These are phyloP conservation scores for Empis livida DNA, from an alignment of 2,888 invertebrate genomes.

Conservation along the genomic window DNA sequence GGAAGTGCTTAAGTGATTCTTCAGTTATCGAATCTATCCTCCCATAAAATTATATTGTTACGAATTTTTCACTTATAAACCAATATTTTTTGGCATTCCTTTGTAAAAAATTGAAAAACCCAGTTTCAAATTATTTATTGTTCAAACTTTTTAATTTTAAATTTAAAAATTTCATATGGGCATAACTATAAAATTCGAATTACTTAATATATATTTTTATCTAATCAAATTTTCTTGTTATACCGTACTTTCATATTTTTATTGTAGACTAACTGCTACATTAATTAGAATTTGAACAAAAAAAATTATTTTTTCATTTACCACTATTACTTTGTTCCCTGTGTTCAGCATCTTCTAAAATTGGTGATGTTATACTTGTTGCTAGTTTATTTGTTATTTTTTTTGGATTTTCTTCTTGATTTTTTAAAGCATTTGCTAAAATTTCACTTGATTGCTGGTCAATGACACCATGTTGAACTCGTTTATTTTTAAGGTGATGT, in stretches of 20 bases:
- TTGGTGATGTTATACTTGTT: slow-evolving; percentile 26
- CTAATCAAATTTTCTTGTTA: too few species aligned
- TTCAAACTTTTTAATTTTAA: not conserved
- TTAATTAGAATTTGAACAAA: too few species aligned
- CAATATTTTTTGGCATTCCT: too few species aligned
- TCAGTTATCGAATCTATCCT: too few species aligned
- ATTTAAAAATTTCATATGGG: slow-evolving; percentile 1
- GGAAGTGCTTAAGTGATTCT: too few species aligned
- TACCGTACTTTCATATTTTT: too few species aligned
- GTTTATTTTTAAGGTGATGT: slow-evolving; percentile 97
- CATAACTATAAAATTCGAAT: slow-evolving; percentile 1
- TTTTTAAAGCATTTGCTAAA: slow-evolving; percentile 31
- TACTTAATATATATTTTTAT: not conserved
- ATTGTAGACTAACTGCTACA: too few species aligned
- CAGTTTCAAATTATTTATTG: slow-evolving; percentile 9
- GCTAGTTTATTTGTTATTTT: slow-evolving; percentile 20
- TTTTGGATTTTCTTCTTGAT: slow-evolving; percentile 20
- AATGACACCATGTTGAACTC: slow-evolving; percentile 53
- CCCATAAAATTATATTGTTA: too few species aligned
- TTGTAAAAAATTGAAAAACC: too few species aligned
- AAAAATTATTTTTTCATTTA: not conserved
- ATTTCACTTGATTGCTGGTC: slow-evolving; percentile 62
- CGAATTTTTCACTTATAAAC: too few species aligned
- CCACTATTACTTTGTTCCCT: not conserved
- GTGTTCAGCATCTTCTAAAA: slow-evolving; percentile 27